Evolutionary conservation across 2,888 invertebrate genomes (phyloP).

Genomic region (Caenorhabditis virilis): DNA sequence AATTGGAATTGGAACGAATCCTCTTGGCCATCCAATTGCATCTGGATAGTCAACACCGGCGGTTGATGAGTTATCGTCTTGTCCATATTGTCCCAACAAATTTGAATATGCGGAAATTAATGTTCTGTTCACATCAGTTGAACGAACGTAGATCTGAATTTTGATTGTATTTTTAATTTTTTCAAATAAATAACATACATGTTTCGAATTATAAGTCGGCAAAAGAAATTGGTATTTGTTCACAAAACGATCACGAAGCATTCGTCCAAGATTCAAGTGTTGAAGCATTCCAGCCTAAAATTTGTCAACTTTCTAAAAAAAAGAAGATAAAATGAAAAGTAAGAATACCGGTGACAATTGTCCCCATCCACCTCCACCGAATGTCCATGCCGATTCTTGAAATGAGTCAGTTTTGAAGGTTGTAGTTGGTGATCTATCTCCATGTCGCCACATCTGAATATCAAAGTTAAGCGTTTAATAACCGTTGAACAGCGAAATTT

Average conservation of each 20-base stretch:
- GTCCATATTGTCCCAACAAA: slow-evolving; percentile 48
- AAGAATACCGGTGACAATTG: slow-evolving; percentile 46
- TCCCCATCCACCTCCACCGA: slow-evolving; percentile 54
- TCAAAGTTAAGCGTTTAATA: no score
- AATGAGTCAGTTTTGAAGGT: slow-evolving; percentile 44
- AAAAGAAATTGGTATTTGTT: background rate
- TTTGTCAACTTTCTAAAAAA: background rate
- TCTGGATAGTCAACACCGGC: slow-evolving; percentile 27
- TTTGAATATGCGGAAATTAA: slow-evolving; percentile 72
- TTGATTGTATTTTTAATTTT: slow-evolving; percentile 5
- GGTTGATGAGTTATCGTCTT: slow-evolving; percentile 53
- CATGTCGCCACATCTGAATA: slow-evolving; percentile 58
- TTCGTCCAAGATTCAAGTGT: background rate
- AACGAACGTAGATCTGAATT: slow-evolving; percentile 75
- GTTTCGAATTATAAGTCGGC: background rate
- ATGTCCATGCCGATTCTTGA: slow-evolving; percentile 45
- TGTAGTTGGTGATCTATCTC: slow-evolving; percentile 56
- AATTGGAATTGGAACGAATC: slow-evolving; percentile 70
- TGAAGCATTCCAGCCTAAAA: slow-evolving; percentile 13
- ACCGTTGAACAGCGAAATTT: background rate
- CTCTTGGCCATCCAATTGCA: slow-evolving; percentile 56
- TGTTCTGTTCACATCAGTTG: slow-evolving; percentile 86
- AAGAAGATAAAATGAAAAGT: no score
- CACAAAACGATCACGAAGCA: background rate
- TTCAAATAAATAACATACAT: background rate